Conservation (phyloP, 2,797 vertebrate genomes). For the Sebastes ruberrimus region DNA sequence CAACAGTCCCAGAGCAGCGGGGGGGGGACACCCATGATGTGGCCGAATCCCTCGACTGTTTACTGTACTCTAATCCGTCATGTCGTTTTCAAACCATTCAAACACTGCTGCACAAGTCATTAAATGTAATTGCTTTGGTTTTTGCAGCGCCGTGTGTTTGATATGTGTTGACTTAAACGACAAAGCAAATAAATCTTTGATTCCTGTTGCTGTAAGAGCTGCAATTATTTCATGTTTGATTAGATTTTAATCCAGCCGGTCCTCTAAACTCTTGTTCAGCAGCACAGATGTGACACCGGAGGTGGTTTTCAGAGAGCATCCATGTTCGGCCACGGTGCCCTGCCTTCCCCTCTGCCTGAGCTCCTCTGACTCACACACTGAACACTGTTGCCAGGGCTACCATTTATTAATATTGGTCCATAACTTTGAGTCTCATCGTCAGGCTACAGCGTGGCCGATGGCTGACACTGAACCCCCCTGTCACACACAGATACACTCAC, state of each 20-base stretch:
- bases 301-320: conserved; percentile 58
- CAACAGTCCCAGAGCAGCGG: conserved; percentile 32
- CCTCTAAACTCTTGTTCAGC: conserved; percentile 8
- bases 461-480: conserved; percentile 39
- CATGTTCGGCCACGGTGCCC: conserved; percentile 63
- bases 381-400: conserved; percentile 86
- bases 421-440: conserved; percentile 78
- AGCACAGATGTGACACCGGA: conserved; percentile 50
- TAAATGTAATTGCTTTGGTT: conserved; percentile 40
- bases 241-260: conserved; percentile 25
- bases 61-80: conserved; percentile 43
- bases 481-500: conserved; percentile 5
- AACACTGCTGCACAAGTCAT: conserved; percentile 39
- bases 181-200: conserved; percentile 41
- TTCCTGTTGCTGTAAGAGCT: conserved; percentile 14
- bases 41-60: conserved; percentile 26
- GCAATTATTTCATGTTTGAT: conserved; percentile 34
- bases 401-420: conserved; percentile 84
- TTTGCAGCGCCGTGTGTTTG: conserved; percentile 11
- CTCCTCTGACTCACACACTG: conserved; percentile 76
- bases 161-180: conserved; percentile 11
- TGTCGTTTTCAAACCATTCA: conserved; percentile 41
- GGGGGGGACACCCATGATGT: conserved; percentile 61
- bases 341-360: conserved; percentile 73
- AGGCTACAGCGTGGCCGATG: conserved; percentile 65